These are phyloP conservation scores for Odontamblyopus rebecca DNA, from an alignment of 2,797 vertebrate species.

Conservation along the genomic window DNA sequence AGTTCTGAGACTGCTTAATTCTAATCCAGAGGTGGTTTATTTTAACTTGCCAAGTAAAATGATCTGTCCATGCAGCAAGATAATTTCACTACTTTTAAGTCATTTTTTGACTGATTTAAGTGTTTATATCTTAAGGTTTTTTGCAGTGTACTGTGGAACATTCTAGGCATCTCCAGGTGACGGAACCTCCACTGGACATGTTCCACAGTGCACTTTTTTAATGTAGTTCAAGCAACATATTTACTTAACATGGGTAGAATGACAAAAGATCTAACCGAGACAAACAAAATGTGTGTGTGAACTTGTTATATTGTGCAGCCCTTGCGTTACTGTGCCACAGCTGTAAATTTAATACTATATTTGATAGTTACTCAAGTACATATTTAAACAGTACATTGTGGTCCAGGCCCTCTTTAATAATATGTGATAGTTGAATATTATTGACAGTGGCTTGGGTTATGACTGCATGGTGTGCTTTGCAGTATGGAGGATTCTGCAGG, in stretches of 20 bases:
- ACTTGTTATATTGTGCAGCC: not conserved
- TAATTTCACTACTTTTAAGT: no score
- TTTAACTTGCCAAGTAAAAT: no score
- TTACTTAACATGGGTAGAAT: not conserved
- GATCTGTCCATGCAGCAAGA: no score
- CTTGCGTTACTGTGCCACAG: not conserved
- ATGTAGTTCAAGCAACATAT: not conserved
- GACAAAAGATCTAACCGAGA: not conserved
- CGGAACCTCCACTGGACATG: no score
- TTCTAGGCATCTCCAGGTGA: no score
- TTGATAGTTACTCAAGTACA: conserved; percentile 33
- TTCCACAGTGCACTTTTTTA: not conserved
- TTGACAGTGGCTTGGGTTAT: conserved; percentile 31
- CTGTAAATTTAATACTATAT: conserved; percentile 19
- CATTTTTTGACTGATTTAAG: no score
- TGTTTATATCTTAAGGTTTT: no score
- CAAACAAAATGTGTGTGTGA: not conserved
- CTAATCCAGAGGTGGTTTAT: no score
- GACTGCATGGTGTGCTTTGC: conserved; percentile 53
- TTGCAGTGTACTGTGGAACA: no score
- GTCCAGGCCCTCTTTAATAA: conserved; percentile 33
- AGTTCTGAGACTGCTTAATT: no score
- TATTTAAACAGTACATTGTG: conserved; percentile 30
- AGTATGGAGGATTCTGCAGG: conserved; percentile 18
- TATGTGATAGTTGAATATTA: conserved; percentile 19